phyloP scores from a whole-genome alignment of 1,140 invertebrate genomes.

The Hypothenemus hampei region DNA sequence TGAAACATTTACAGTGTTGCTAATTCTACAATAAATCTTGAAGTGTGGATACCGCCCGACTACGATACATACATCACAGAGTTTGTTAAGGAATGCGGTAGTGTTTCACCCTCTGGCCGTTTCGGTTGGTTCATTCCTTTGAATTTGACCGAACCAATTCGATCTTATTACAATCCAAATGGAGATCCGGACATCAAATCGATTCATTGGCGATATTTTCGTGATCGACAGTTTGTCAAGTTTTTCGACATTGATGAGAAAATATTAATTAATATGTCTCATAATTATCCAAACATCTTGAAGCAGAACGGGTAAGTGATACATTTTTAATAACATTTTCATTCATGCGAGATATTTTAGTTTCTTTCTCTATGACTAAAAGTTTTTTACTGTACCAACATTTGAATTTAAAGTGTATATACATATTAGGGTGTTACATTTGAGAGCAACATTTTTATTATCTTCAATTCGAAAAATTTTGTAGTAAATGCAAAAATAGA shows the following conservation, averaged over 20 bases:
- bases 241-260: conserved; percentile 43
- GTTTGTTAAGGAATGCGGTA: conserved; percentile 56
- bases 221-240: conserved; percentile 42
- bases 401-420: too few relatives aligned
- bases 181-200: conserved; percentile 29
- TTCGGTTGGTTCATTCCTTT: conserved; percentile 69
- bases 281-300: too few relatives aligned
- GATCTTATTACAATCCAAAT: conserved; percentile 28
- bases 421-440: too few relatives aligned
- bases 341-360: too few relatives aligned
- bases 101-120: conserved; percentile 57
- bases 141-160: conserved; percentile 39
- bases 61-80: conserved; percentile 48
- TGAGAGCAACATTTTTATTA: too few relatives aligned
- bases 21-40: conserved; percentile 64
- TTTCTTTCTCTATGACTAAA: too few relatives aligned
- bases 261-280: too few relatives aligned
- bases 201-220: conserved; percentile 52
- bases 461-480: too few relatives aligned
- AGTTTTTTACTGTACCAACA: too few relatives aligned
- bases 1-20: conserved; percentile 45
- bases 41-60: conserved; percentile 62
- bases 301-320: too few relatives aligned
- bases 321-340: too few relatives aligned
- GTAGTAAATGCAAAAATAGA: too few relatives aligned